Percentiles rank a stretch among this genome's conserved stretches.
These are phyloP conservation scores for Ernsta delagoae DNA, from an alignment of 2,888 invertebrate genomes.

Conservation along the genomic window DNA sequence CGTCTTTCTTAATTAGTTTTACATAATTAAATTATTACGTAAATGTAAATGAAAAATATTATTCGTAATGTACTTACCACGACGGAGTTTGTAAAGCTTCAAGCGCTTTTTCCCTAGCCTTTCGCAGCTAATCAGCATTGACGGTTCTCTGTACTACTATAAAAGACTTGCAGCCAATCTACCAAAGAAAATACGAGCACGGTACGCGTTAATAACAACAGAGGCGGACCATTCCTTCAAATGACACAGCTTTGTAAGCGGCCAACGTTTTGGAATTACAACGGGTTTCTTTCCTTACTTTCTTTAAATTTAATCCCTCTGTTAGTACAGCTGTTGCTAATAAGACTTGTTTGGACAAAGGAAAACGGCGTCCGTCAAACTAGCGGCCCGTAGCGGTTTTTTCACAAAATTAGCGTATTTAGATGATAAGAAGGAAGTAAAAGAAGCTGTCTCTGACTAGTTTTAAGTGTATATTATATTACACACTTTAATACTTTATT, in stretches of 20 bases:
- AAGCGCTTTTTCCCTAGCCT: background rate
- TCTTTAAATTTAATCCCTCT: conserved; percentile 71
- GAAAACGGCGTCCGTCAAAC: conserved; percentile 26
- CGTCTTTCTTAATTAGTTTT: too few relatives aligned
- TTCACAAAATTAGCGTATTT: too few relatives aligned
- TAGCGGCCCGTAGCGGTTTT: too few relatives aligned
- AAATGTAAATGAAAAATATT: background rate
- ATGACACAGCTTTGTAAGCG: conserved; percentile 23
- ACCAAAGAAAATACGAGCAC: background rate
- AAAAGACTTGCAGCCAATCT: background rate
- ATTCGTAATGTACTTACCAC: background rate
- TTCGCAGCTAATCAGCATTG: background rate
- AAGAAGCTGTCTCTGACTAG: too few relatives aligned
- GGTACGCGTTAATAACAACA: background rate
- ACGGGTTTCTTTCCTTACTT: conserved; percentile 51
- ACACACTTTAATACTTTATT: too few relatives aligned
- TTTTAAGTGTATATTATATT: too few relatives aligned
- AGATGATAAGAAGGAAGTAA: too few relatives aligned
- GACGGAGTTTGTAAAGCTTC: background rate
- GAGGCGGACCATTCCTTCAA: conserved; percentile 16
- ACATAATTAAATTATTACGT: too few relatives aligned
- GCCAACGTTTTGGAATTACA: conserved; percentile 45
- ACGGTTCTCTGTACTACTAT: background rate
- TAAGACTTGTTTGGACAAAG: conserved; percentile 35
- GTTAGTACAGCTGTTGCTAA: conserved; percentile 65